Evolutionary conservation across 2,797 vertebrate species (phyloP).

Genomic region (Chaunax sp.): DNA sequence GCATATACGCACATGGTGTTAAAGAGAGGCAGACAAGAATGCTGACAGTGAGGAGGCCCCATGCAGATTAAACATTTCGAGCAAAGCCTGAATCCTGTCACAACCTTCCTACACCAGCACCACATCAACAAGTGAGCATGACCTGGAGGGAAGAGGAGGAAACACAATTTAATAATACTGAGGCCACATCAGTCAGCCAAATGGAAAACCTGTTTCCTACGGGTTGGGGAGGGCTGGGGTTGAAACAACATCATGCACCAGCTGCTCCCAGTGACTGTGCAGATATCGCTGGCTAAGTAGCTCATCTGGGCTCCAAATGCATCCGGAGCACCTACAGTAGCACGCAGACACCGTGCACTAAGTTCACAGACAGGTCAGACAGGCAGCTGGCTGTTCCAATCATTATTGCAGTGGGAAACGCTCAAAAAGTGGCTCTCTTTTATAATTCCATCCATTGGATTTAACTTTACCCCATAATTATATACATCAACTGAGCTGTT

Average conservation of each 20-base stretch:
- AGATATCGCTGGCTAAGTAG: slow-evolving; percentile 57
- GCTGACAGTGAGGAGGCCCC: too few species aligned
- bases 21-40: too few species aligned
- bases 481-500: background rate
- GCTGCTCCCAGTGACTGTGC: slow-evolving; percentile 77
- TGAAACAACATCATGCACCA: slow-evolving; percentile 67
- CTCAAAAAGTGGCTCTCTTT: background rate
- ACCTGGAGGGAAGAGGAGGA: slow-evolving; percentile 45
- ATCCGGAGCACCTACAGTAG: slow-evolving; percentile 39
- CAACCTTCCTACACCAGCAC: slow-evolving; percentile 31
- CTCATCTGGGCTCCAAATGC: slow-evolving; percentile 67
- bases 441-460: too few species aligned
- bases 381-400: background rate
- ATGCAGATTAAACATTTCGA: too few species aligned
- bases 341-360: background rate
- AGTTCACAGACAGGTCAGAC: slow-evolving; percentile 55
- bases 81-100: slow-evolving; percentile 26
- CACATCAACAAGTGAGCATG: slow-evolving; percentile 73
- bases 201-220: slow-evolving; percentile 65
- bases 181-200: slow-evolving; percentile 73
- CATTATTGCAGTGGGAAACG: background rate
- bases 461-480: too few species aligned
- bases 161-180: slow-evolving; percentile 62
- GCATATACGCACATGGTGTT: too few species aligned
- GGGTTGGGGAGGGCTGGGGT: slow-evolving; percentile 35